phyloP scores from a whole-genome alignment of 2,797 vertebrate genomes.

The Sparidentex hasta region DNA sequence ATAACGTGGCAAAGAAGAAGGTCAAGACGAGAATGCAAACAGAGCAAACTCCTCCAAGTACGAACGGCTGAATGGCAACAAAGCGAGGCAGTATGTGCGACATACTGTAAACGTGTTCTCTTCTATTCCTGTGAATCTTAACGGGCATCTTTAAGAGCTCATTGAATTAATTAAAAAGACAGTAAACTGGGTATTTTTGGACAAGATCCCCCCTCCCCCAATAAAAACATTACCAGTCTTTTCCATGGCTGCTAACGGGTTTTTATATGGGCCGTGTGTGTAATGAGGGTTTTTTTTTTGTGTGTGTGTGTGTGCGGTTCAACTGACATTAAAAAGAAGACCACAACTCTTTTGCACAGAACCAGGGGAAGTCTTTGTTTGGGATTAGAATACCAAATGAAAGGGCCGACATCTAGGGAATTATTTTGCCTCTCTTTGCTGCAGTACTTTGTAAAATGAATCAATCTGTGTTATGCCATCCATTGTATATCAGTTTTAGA shows the following conservation, averaged over 20 bases:
- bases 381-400: not conserved
- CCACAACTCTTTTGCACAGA: not conserved
- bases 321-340: constrained; percentile 40
- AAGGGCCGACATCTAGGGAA: not conserved
- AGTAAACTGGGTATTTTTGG: constrained; percentile 78
- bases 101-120: constrained; percentile 26
- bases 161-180: constrained; percentile 74
- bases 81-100: not conserved
- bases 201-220: constrained; percentile 64
- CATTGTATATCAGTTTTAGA: too few relatives aligned
- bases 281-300: constrained; percentile 81
- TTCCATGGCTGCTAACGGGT: constrained; percentile 71
- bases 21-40: not conserved
- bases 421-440: not conserved
- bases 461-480: not conserved
- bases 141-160: constrained; percentile 71
- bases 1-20: not conserved
- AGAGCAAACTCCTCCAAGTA: not conserved
- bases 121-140: constrained; percentile 52
- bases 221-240: constrained; percentile 77
- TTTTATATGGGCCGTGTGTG: constrained; percentile 61
- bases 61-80: not conserved
- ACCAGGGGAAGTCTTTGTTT: not conserved
- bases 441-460: not conserved
- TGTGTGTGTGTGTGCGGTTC: constrained; percentile 16